Evolutionary conservation across 1,140 invertebrate genomes (phyloP).

Genomic region (Rhopalosiphum padi): DNA sequence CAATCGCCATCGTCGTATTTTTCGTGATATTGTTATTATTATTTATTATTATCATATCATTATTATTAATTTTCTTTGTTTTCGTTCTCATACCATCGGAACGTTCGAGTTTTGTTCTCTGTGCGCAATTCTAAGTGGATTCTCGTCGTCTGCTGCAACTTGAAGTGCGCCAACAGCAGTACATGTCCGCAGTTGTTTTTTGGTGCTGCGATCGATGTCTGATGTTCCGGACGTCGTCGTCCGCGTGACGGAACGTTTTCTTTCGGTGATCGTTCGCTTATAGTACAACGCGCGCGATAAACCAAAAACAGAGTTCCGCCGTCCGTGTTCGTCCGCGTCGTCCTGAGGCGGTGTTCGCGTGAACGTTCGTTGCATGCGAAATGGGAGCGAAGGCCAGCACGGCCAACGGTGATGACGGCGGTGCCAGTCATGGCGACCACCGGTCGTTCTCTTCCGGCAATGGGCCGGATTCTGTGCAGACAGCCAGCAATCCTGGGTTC

Average conservation of each 20-base stretch:
- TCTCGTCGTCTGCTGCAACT: neutral
- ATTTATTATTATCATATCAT: neutral
- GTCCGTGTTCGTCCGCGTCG: neutral
- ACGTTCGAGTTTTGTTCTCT: neutral
- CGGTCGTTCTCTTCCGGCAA: slow-evolving; percentile 81
- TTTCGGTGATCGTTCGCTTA: neutral
- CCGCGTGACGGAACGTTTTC: neutral
- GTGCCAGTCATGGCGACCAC: slow-evolving; percentile 74
- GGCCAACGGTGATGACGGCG: slow-evolving; percentile 73
- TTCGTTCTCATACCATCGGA: neutral
- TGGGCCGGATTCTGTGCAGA: slow-evolving; percentile 69
- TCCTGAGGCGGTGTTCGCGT: neutral
- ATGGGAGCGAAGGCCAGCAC: slow-evolving; percentile 88
- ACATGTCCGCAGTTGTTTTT: neutral
- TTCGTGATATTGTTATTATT: neutral
- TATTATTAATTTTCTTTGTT: slow-evolving; percentile 11
- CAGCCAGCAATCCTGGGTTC: slow-evolving; percentile 72
- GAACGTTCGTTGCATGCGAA: slow-evolving; percentile 57
- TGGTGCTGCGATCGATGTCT: neutral
- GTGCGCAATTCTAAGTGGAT: neutral
- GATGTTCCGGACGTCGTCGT: slow-evolving; percentile 1
- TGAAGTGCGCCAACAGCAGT: neutral
- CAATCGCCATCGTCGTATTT: neutral
- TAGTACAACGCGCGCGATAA: slow-evolving; percentile 1
- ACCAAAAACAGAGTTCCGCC: neutral